phyloP scores from a whole-genome alignment of 2,113 vertebrate genomes.

The Bubo scandiacus region DNA sequence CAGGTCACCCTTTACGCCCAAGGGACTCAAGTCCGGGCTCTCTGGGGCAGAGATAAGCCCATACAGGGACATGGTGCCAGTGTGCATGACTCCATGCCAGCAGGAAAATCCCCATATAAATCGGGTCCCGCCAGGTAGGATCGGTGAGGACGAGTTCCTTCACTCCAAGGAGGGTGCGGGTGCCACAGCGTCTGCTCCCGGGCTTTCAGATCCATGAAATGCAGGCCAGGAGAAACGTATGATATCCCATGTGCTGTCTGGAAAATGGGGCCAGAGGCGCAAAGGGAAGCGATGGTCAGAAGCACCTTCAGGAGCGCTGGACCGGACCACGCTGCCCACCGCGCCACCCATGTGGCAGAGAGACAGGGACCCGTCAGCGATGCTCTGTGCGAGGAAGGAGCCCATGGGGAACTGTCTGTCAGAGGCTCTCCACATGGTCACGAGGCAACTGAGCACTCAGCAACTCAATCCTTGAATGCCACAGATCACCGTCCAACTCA shows the following conservation, averaged over 20 bases:
- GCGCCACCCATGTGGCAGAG: fast-evolving
- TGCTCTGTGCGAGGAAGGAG: background rate
- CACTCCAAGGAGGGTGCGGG: background rate
- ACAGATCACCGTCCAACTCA: background rate
- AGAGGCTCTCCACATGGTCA: background rate
- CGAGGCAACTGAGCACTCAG: background rate
- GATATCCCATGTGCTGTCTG: fast-evolving
- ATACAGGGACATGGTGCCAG: fast-evolving
- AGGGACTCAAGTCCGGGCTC: background rate
- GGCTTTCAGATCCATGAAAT: background rate
- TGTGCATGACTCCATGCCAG: fast-evolving
- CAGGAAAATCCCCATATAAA: background rate
- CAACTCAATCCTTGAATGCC: background rate
- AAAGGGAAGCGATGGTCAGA: background rate
- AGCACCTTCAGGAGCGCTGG: background rate
- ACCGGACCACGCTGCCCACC: fast-evolving
- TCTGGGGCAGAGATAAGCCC: background rate
- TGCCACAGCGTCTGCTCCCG: background rate
- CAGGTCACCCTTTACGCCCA: background rate
- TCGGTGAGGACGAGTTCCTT: fast-evolving
- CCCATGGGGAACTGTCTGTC: fast-evolving
- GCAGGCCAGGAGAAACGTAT: fast-evolving
- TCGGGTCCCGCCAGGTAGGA: background rate
- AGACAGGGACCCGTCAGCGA: fast-evolving
- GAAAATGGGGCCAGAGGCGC: fast-evolving